Conservation (phyloP, 2,113 vertebrate genomes). For the Fulmarus glacialis region DNA sequence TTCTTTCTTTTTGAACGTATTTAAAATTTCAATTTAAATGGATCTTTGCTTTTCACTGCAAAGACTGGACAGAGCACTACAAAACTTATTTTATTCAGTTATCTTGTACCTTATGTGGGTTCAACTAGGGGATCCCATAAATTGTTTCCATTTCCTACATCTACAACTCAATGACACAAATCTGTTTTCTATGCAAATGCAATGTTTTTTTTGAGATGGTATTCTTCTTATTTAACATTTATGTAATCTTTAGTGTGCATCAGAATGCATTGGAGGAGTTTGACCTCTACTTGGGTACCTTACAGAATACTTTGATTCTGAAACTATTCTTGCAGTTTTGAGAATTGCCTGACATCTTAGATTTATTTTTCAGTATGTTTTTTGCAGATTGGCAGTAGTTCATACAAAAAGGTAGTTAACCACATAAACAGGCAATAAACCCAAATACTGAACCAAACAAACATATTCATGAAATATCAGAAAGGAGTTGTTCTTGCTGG, state of each 20-base stretch:
- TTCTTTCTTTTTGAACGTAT: not conserved
- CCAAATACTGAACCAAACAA: not conserved
- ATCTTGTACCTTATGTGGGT: not conserved
- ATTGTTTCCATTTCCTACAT: slow-evolving; percentile 19
- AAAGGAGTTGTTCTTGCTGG: not conserved
- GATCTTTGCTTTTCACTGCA: not conserved
- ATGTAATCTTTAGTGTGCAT: not conserved
- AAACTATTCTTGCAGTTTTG: not conserved
- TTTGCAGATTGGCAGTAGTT: not conserved
- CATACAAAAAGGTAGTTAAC: not conserved
- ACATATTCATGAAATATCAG: not conserved
- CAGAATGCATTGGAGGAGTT: not conserved
- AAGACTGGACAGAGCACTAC: not conserved
- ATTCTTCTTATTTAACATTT: slow-evolving; percentile 20
- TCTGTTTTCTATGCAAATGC: not conserved
- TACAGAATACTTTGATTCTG: not conserved
- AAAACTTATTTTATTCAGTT: not conserved
- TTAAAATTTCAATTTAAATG: slow-evolving; percentile 33
- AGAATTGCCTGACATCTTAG: not conserved
- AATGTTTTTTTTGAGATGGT: slow-evolving; percentile 15
- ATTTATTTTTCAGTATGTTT: not conserved
- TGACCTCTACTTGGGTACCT: not conserved
- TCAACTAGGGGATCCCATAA: not conserved
- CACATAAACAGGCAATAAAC: not conserved
- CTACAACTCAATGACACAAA: not conserved